Conservation (phyloP, 2,888 invertebrate species). For the Polietes domitor region DNA sequence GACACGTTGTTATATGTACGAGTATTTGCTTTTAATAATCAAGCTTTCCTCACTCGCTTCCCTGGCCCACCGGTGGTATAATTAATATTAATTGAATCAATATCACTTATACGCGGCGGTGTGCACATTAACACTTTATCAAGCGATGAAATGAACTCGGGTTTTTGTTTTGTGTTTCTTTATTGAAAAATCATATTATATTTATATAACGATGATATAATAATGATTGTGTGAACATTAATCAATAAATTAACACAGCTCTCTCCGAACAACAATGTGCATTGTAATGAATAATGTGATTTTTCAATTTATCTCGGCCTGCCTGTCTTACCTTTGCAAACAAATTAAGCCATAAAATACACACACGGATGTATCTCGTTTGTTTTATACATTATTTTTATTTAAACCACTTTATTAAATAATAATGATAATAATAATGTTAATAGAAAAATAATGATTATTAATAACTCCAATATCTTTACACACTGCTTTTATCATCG, state of each 20-base stretch:
- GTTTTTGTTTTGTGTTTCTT: not conserved
- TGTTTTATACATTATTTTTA: slow-evolving; percentile 51
- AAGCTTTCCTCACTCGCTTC: not conserved
- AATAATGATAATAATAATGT: slow-evolving; percentile 6
- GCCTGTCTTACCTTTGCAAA: not conserved
- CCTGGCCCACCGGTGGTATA: slow-evolving; percentile 34
- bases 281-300: no score
- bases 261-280: not conserved
- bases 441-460: slow-evolving; percentile 19
- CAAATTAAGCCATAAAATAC: not conserved
- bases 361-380: not conserved
- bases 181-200: not conserved
- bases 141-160: not conserved
- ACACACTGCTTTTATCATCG: not conserved
- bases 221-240: slow-evolving; percentile 1
- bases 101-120: slow-evolving; percentile 38
- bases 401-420: slow-evolving; percentile 47
- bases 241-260: slow-evolving; percentile 7
- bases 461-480: slow-evolving; percentile 39
- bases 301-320: not conserved
- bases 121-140: slow-evolving; percentile 9
- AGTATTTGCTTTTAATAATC: not conserved
- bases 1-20: no score
- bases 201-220: no score
- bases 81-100: slow-evolving; percentile 48